These are phyloP conservation scores for Todiramphus saurophagus DNA, from an alignment of 2,113 vertebrate genomes.

Conservation along the genomic window DNA sequence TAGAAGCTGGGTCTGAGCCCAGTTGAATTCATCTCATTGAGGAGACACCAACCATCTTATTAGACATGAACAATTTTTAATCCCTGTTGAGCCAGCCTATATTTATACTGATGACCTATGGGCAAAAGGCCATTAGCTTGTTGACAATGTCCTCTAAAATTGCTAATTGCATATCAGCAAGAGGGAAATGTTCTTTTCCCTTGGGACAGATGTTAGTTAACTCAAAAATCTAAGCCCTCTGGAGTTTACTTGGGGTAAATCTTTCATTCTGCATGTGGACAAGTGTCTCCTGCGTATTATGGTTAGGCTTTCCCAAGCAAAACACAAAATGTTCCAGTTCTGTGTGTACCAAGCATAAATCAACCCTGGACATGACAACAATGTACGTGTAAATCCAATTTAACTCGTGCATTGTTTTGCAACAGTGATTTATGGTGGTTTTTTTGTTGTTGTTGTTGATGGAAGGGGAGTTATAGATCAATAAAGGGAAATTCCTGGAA, in stretches of 20 bases:
- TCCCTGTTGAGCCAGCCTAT: background rate
- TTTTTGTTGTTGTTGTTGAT: background rate
- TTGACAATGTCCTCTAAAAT: conserved; percentile 33
- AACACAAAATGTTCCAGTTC: conserved; percentile 1
- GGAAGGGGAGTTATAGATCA: background rate
- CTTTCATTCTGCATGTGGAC: background rate
- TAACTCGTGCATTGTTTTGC: background rate
- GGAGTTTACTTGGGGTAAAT: background rate
- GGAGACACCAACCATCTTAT: background rate
- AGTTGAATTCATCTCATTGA: background rate
- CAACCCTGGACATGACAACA: background rate
- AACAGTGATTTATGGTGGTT: background rate
- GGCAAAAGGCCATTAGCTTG: background rate
- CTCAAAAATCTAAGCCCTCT: background rate
- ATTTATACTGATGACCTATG: background rate
- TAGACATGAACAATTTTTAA: conserved; percentile 1
- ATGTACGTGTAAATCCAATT: background rate
- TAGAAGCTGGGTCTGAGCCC: conserved; percentile 18
- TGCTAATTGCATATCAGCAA: background rate
- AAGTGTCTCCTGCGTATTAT: background rate
- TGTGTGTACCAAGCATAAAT: background rate
- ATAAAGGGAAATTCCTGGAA: background rate
- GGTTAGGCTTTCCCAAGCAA: background rate
- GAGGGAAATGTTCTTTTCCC: background rate
- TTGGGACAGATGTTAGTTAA: background rate